Conservation (phyloP, 1,140 invertebrate genomes). For the Drosophila setifemur region DNA sequence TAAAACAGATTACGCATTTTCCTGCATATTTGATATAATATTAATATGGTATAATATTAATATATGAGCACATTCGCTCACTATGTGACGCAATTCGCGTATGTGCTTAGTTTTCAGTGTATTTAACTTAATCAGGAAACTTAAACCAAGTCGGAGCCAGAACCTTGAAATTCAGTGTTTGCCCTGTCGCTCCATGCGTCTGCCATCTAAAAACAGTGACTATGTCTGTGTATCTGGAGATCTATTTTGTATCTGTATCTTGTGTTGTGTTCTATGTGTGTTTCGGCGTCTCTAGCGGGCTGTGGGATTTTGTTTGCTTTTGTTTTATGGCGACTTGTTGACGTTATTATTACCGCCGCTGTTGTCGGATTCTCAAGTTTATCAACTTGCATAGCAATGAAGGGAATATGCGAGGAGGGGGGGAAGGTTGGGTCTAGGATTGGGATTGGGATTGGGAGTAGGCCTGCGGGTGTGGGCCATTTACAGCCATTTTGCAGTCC, state of each 20-base stretch:
- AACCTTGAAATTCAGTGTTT: conserved; percentile 47
- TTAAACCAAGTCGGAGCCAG: not conserved
- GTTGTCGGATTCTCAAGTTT: conserved; percentile 60
- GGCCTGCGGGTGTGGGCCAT: conserved; percentile 2
- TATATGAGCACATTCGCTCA: not conserved
- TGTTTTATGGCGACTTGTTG: conserved; percentile 67
- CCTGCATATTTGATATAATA: conserved; percentile 5
- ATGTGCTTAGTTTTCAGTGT: conserved; percentile 16
- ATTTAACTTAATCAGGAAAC: conserved; percentile 43
- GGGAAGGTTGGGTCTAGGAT: conserved; percentile 1
- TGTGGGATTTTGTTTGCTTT: conserved; percentile 36
- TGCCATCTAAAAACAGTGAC: too few relatives aligned
- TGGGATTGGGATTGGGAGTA: not conserved
- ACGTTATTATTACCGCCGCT: conserved; percentile 36
- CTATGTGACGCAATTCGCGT: conserved; percentile 28
- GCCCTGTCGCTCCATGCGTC: conserved; percentile 34
- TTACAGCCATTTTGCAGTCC: conserved; percentile 9
- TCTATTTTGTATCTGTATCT: conserved; percentile 11
- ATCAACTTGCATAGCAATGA: conserved; percentile 68
- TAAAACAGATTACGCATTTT: not conserved
- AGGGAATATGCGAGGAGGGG: conserved; percentile 47
- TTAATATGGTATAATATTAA: conserved; percentile 7
- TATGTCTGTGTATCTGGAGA: conserved; percentile 26
- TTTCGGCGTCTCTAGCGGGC: conserved; percentile 13
- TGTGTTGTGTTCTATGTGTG: conserved; percentile 15